A percentile compares a stretch with the other conserved stretches of the same genome.
phyloP scores from a whole-genome alignment of 2,113 vertebrate genomes.

The Hiodon alosoides region DNA sequence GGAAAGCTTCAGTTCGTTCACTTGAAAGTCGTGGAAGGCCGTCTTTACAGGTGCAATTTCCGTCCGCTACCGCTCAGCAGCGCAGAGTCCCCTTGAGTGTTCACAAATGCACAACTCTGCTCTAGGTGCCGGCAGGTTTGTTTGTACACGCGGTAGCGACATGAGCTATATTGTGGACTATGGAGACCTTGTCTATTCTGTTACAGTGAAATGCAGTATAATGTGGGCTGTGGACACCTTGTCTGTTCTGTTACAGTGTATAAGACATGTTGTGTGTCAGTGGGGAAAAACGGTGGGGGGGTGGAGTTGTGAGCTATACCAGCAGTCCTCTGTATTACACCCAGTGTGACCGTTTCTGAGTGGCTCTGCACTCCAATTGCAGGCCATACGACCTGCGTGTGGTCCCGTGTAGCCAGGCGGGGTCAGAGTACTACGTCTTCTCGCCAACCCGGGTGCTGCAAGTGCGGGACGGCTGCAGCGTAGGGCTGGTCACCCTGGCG shows the following conservation, averaged over 20 bases:
- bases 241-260: too few species aligned
- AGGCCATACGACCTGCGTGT: conserved; percentile 71
- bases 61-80: not conserved
- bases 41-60: conserved; percentile 44
- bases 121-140: too few species aligned
- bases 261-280: not conserved
- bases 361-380: not conserved
- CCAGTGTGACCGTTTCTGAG: too few species aligned
- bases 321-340: not conserved
- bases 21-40: conserved; percentile 40
- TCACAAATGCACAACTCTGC: not conserved
- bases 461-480: conserved; percentile 54
- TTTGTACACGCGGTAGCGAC: too few species aligned
- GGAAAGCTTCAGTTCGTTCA: conserved; percentile 37
- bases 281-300: not conserved
- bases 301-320: not conserved
- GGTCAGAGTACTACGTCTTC: conserved; percentile 70
- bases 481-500: conserved; percentile 51
- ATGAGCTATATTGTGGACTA: too few species aligned
- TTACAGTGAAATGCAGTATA: too few species aligned
- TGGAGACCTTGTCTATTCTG: too few species aligned
- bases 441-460: conserved; percentile 63
- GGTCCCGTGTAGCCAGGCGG: conserved; percentile 49
- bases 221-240: too few species aligned
- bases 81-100: not conserved